Evolutionary conservation across 2,113 vertebrate genomes (phyloP), one percentile per base, ranked within the genome.

Genomic region (Jaculus jaculus): DNA sequence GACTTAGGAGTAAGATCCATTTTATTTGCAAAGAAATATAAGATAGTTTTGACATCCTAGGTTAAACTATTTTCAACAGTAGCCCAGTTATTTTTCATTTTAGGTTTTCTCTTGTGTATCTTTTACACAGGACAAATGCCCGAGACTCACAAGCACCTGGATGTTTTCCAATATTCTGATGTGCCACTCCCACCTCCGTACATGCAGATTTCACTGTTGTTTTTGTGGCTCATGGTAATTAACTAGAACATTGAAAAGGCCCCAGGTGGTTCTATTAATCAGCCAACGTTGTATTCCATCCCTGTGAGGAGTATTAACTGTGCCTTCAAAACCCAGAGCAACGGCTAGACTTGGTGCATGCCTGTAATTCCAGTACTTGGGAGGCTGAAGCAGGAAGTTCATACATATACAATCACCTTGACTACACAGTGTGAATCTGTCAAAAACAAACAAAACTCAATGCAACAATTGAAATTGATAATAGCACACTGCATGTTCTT

Each of bases 21-120:
- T 61, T 65, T 87, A 58, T 26, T 54, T 5, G 26, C 42, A 80
- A 86, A 87, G 58, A 92, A 90, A 78, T 5, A 60, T 42, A 80
- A 89, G n/a, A 69, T 21, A 73, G 66, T 75, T 97, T 92, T 83
- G 72, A 66, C 42, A 21, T 79, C 26, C 17, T 51, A 63, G 5
- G 18, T 81, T 58, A 95, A 91, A 42, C 23, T 89, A 73, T 51
- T 10, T 26, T 89, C 60, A 87, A n/a, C 87, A 91, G 42, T 34
- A 89, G 86, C 60, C 0, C 18, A 37, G 21, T 34, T 51, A 66
- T 34, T 68, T 93, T 84, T 77, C 61, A 71, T 61, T 7, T 15
- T 73, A 80, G 54, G n/a, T 72, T 84, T 60, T 69, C 37, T 34
- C 15, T 51, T 8, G 1, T 17, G 32, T 75, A 30, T 90, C 21